Evolutionary conservation across 2,888 invertebrate genomes (phyloP).

Genomic region (Pediacus dermestoides): DNA sequence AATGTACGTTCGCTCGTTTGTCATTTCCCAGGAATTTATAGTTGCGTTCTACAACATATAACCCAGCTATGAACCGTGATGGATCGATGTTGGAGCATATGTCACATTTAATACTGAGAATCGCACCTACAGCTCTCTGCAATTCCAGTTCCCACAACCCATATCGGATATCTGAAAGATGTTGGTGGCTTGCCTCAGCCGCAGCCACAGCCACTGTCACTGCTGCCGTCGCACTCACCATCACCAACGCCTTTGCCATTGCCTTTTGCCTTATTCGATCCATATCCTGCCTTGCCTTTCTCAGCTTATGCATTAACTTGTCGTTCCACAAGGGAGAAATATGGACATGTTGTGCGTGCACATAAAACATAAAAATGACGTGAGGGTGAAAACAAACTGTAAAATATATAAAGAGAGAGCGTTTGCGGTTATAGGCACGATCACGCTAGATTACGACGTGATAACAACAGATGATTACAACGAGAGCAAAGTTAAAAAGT

Average conservation of each 20-base stretch:
- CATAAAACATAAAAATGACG: slow-evolving; percentile 31
- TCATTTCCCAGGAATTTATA: slow-evolving; percentile 32
- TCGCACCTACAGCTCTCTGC: slow-evolving; percentile 16
- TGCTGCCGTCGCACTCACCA: slow-evolving; percentile 3
- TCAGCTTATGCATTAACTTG: slow-evolving; percentile 9
- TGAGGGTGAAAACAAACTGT: slow-evolving; percentile 29
- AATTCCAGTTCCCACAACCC: slow-evolving; percentile 5
- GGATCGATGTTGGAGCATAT: slow-evolving; percentile 21
- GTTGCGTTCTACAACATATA: slow-evolving; percentile 25
- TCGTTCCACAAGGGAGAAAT: slow-evolving; percentile 5
- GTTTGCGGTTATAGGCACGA: slow-evolving; percentile 26
- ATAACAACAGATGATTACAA: slow-evolving; percentile 24
- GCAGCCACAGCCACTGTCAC: too few relatives aligned
- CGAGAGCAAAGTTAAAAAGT: slow-evolving; percentile 20
- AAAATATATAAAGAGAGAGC: slow-evolving; percentile 30
- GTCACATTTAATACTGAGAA: slow-evolving; percentile 24
- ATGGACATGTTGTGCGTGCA: slow-evolving; percentile 23
- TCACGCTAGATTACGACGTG: slow-evolving; percentile 27
- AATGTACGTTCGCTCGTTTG: slow-evolving; percentile 27
- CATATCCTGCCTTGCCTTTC: not conserved
- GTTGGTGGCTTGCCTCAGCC: slow-evolving; percentile 4
- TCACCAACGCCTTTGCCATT: slow-evolving; percentile 2
- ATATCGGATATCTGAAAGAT: slow-evolving; percentile 10
- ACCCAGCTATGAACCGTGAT: slow-evolving; percentile 13
- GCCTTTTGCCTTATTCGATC: not conserved